Evolutionary conservation across 2,797 vertebrate species (phyloP).

Genomic region (Orestias chungarensis): DNA sequence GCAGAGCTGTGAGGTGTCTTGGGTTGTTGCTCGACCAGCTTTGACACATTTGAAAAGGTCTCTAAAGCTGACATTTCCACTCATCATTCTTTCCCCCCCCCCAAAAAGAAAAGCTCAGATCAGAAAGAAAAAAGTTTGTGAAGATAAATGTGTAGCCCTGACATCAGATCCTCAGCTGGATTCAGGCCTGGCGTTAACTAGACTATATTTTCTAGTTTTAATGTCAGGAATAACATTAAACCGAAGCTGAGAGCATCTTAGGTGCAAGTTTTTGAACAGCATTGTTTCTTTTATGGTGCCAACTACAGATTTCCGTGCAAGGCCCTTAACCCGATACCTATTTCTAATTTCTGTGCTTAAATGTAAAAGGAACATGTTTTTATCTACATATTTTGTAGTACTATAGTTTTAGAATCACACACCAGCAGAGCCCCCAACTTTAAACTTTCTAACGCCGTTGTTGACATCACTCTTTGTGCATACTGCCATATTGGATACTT

Average conservation of each 20-base stretch:
- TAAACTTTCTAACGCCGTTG: background rate
- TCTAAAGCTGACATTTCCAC: background rate
- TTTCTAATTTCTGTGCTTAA: background rate
- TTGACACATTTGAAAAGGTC: background rate
- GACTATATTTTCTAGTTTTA: too few relatives aligned
- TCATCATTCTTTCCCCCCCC: background rate
- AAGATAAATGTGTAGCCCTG: background rate
- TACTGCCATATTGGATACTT: too few relatives aligned
- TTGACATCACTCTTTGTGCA: background rate
- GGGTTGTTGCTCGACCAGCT: background rate
- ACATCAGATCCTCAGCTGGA: background rate
- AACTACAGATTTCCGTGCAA: background rate
- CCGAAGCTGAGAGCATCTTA: background rate
- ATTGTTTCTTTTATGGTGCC: background rate
- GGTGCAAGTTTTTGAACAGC: background rate
- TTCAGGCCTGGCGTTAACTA: background rate
- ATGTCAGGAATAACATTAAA: too few relatives aligned
- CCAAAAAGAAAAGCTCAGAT: background rate
- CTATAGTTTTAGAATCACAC: background rate
- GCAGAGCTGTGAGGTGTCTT: background rate
- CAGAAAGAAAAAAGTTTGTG: background rate
- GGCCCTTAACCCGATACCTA: background rate
- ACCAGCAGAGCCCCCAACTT: background rate
- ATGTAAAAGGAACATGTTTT: background rate
- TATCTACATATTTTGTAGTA: background rate